Conservation (phyloP, 2,888 invertebrate species). For the Drosophila paramelanica region DNA sequence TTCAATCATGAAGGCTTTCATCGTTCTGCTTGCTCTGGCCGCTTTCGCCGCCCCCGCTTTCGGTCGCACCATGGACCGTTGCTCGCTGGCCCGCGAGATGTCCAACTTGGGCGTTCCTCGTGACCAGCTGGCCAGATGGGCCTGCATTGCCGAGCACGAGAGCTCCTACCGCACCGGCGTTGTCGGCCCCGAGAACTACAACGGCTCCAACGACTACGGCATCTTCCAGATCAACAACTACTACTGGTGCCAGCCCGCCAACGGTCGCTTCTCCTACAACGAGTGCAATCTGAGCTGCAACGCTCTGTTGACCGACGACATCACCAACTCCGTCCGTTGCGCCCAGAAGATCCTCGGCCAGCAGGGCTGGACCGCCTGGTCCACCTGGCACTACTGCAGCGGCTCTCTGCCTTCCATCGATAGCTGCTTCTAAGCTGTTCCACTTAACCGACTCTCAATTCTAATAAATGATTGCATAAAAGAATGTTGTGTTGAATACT, state of each 20-base stretch:
- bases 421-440: constrained; percentile 67
- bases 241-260: constrained; percentile 79
- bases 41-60: constrained; percentile 55
- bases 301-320: constrained; percentile 69
- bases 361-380: constrained; percentile 80
- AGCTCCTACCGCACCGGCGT: constrained; percentile 83
- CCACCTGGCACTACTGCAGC: constrained; percentile 63
- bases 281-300: constrained; percentile 69
- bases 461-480: too few relatives aligned
- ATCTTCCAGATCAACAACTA: constrained; percentile 82
- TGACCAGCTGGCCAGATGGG: constrained; percentile 63
- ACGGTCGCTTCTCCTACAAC: constrained; percentile 74
- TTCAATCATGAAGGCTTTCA: constrained; percentile 42
- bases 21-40: constrained; percentile 45
- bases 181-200: constrained; percentile 84
- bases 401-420: constrained; percentile 68
- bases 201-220: constrained; percentile 84
- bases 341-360: constrained; percentile 63
- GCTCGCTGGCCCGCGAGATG: constrained; percentile 72
- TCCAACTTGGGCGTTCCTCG: constrained; percentile 67
- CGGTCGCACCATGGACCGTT: constrained; percentile 63
- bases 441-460: too few relatives aligned
- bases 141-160: constrained; percentile 77
- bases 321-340: constrained; percentile 66
- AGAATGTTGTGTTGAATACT: too few relatives aligned